Base-by-base conservation (phyloP, 2,113 vertebrate species). In the Mixornis gularis region DNA sequence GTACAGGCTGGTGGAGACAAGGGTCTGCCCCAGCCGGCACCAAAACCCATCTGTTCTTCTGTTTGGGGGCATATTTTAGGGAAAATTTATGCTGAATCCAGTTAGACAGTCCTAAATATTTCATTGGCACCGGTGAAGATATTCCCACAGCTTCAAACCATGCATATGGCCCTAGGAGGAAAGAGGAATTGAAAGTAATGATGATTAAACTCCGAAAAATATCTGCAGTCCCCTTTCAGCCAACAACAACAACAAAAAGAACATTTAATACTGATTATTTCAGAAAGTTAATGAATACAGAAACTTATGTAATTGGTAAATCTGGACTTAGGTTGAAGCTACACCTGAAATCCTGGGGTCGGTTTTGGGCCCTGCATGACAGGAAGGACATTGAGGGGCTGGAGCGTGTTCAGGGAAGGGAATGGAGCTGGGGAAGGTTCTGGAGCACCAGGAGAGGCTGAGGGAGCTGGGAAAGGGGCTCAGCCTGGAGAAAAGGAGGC, bases 51-150 rank as follows among this genome's bases (percentile, higher is more conserved):
- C 90, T 94, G 87, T 53, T 95, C 69, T 78, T 88, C 92, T 73
- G 64, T 92, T 81, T 83, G 43, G 40, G 63, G 82, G 40, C 69
- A 88, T 71, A 63, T 77, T 86, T 95, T 52, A 82, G 76, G 60
- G 79, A 81, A 85, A 90, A 83, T 52, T 79, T 73, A 52, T 95
- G 84, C 83, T 68, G 88, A 78, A 93, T 93, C 83, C 87, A 43
- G 81, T 94, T 68, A 86, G 85, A 74, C 83, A 79, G 53, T 88
- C 79, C 49, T 95, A 93, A 96, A 93, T 94, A 93, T 95, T 96
- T 92, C 79, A 93, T 80, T 92, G 64, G 83, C 79, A 73, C 48
- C 34, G 48, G 63, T 88, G 30, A 85, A 74, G 86, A 63, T 86
- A 93, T 90, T 90, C 83, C 72, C 92, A 88, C 53, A 56, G 79